phyloP scores from a whole-genome alignment of 2,888 invertebrate species.

The Andrena trimmerana region DNA sequence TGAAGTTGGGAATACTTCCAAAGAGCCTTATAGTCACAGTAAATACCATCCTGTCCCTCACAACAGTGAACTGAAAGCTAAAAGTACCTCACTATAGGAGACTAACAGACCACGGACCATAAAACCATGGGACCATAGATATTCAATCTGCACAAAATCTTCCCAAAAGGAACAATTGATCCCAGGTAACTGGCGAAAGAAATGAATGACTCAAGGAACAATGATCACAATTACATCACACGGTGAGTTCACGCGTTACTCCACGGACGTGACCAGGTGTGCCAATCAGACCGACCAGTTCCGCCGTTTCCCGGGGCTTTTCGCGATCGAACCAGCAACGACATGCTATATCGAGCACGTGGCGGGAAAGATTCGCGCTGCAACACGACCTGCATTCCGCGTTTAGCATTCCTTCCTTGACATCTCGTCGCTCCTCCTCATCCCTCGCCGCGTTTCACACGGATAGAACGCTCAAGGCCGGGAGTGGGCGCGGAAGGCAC shows the following conservation, averaged over 20 bases:
- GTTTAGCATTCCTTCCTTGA: slow-evolving; percentile 65
- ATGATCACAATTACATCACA: slow-evolving; percentile 3
- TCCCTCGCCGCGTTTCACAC: slow-evolving; percentile 55
- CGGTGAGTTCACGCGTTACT: not conserved
- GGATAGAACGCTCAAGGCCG: slow-evolving; percentile 66
- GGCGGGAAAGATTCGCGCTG: slow-evolving; percentile 47
- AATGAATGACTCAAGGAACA: not conserved
- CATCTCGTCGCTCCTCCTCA: slow-evolving; percentile 49
- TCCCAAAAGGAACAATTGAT: not conserved
- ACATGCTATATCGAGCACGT: slow-evolving; percentile 45
- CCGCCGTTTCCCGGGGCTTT: slow-evolving; percentile 15
- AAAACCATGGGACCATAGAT: not conserved
- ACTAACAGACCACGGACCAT: not conserved
- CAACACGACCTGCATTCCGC: slow-evolving; percentile 56
- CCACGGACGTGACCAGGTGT: slow-evolving; percentile 2
- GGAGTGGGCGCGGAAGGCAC: slow-evolving; percentile 74
- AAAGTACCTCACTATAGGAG: not conserved
- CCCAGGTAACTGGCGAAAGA: not conserved
- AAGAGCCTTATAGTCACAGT: too few species aligned
- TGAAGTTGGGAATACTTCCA: too few species aligned
- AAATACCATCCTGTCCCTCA: too few species aligned
- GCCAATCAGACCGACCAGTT: not conserved
- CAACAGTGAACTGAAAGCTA: too few species aligned
- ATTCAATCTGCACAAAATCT: not conserved
- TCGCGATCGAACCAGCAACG: slow-evolving; percentile 24